phyloP scores from a whole-genome alignment of 2,888 invertebrate species.

The Tanypteryx hageni region DNA sequence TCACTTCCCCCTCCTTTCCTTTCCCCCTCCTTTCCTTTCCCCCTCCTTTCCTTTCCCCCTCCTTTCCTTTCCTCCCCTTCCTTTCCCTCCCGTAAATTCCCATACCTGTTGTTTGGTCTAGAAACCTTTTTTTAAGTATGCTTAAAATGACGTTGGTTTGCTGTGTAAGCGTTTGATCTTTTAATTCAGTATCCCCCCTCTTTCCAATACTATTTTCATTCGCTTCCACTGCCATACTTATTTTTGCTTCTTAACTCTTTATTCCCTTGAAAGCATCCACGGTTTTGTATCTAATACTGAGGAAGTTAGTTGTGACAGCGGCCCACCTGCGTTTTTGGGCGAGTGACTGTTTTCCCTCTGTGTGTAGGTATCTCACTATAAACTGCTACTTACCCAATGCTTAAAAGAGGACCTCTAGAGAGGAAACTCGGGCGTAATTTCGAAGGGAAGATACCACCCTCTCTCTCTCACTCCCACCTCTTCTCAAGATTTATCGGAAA shows the following conservation, averaged over 20 bases:
- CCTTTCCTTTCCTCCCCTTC: too few relatives aligned
- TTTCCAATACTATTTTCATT: background rate
- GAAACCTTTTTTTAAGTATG: slow-evolving; percentile 2
- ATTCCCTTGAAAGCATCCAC: slow-evolving; percentile 35
- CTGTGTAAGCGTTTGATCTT: slow-evolving; percentile 45
- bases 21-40: too few relatives aligned
- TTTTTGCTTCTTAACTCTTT: background rate
- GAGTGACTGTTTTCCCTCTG: too few relatives aligned
- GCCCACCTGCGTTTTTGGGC: background rate
- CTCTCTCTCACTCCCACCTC: too few relatives aligned
- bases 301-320: slow-evolving; percentile 11
- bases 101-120: background rate
- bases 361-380: too few relatives aligned
- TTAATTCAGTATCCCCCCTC: background rate
- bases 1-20: too few relatives aligned
- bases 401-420: too few relatives aligned
- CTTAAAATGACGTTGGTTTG: slow-evolving; percentile 26
- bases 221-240: background rate
- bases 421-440: too few relatives aligned
- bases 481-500: too few relatives aligned
- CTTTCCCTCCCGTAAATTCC: background rate
- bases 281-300: background rate
- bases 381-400: too few relatives aligned
- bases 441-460: too few relatives aligned
- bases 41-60: too few relatives aligned